Percentiles rank a stretch among this genome's conserved stretches.
Conservation (phyloP, 2,113 vertebrate species). For the Gymnorhina tibicen region DNA sequence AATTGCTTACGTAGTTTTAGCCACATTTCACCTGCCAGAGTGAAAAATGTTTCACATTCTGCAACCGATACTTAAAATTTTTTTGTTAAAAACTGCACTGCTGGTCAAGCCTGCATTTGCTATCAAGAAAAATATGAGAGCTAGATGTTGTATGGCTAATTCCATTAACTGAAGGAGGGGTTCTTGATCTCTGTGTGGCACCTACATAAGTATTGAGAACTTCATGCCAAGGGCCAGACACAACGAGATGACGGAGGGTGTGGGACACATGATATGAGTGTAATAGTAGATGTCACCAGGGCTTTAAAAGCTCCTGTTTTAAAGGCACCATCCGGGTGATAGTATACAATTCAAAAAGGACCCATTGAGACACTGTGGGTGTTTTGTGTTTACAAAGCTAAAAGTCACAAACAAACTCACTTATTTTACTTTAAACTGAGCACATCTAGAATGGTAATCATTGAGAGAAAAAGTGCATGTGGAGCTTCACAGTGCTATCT, state of each 20-base stretch:
- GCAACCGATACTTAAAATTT: background rate
- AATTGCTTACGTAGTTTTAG: background rate
- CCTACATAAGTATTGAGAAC: background rate
- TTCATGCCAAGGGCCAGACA: background rate
- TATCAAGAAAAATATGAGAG: background rate
- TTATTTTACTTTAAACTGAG: background rate
- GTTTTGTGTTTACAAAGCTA: background rate
- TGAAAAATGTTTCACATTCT: background rate
- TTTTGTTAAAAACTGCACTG: background rate
- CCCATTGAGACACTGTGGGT: accelerated
- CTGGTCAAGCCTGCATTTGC: background rate
- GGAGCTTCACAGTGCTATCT: background rate
- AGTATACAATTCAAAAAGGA: background rate
- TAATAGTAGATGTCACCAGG: background rate
- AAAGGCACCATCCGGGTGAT: background rate
- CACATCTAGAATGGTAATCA: background rate
- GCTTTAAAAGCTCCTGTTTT: background rate
- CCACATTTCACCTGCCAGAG: background rate
- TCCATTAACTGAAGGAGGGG: background rate
- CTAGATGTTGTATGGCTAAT: background rate
- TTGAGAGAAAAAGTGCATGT: background rate
- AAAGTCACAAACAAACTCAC: background rate
- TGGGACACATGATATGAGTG: background rate
- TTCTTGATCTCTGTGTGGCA: background rate
- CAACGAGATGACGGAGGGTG: accelerated